Conservation (phyloP, 2,797 vertebrate species). For the Onychomys leucogaster region DNA sequence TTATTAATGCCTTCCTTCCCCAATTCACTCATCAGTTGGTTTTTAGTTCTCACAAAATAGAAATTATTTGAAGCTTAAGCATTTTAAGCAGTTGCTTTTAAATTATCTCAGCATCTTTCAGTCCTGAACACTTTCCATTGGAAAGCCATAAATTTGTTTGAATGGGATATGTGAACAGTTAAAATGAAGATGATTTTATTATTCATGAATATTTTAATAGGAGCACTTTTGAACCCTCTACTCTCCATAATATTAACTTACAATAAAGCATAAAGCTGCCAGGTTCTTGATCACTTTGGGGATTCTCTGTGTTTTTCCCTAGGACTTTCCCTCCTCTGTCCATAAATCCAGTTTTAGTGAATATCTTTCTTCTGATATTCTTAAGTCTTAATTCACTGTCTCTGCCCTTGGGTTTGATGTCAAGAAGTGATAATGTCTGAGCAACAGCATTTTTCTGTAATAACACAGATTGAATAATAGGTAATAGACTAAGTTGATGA, state of each 20-base stretch:
- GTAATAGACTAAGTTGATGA: not conserved
- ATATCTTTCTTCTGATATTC: constrained; percentile 51
- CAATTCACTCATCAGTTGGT: constrained; percentile 4
- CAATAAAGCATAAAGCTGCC: constrained; percentile 81
- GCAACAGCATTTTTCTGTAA: constrained; percentile 31
- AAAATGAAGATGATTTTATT: constrained; percentile 84
- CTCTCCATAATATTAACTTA: constrained; percentile 83
- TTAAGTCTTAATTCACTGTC: constrained; percentile 38
- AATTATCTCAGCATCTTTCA: constrained; percentile 77
- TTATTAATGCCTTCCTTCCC: not conserved
- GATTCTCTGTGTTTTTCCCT: constrained; percentile 76
- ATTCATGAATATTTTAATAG: constrained; percentile 83
- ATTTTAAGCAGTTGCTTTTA: constrained; percentile 77
- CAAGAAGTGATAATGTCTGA: constrained; percentile 10
- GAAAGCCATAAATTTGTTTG: constrained; percentile 84
- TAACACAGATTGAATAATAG: not conserved
- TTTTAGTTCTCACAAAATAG: constrained; percentile 25
- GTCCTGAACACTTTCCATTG: constrained; percentile 77
- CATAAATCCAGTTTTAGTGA: constrained; percentile 76
- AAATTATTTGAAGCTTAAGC: constrained; percentile 75
- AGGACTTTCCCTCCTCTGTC: constrained; percentile 60
- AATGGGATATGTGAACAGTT: constrained; percentile 80
- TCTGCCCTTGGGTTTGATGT: not conserved
- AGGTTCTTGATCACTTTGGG: constrained; percentile 75
- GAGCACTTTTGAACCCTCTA: constrained; percentile 80